These are phyloP conservation scores for Eupithecia insigniata DNA, from an alignment of 2,888 invertebrate genomes.

Conservation along the genomic window DNA sequence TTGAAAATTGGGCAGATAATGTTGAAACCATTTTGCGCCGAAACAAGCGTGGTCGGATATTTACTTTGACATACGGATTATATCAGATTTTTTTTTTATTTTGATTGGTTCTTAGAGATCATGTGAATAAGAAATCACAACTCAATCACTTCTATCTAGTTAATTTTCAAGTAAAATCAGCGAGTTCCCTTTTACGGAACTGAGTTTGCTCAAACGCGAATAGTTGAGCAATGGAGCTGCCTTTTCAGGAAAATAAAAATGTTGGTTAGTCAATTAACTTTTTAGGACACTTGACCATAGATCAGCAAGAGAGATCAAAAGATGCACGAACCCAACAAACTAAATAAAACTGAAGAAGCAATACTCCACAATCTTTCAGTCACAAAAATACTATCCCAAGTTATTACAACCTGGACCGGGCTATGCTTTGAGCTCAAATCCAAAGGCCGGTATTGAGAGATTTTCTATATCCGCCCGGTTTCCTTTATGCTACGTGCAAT, in stretches of 20 bases:
- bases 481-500: constrained; percentile 82
- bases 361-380: constrained; percentile 31
- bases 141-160: background rate
- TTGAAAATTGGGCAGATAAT: background rate
- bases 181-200: too few species aligned
- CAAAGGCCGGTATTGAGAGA: constrained; percentile 78
- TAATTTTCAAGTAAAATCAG: background rate
- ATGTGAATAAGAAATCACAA: background rate
- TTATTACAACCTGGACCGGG: constrained; percentile 70
- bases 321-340: background rate
- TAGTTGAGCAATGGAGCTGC: too few species aligned
- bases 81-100: background rate
- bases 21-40: background rate
- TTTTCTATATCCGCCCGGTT: constrained; percentile 83
- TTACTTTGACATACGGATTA: background rate
- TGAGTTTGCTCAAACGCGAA: too few species aligned
- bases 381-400: constrained; percentile 54
- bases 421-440: constrained; percentile 72
- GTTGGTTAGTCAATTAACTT: background rate
- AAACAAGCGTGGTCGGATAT: background rate
- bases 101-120: background rate
- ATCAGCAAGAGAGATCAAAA: background rate
- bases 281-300: background rate
- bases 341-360: background rate
- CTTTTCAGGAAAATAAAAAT: background rate